phyloP scores from a whole-genome alignment of 2,888 invertebrate genomes.

The Tenthredo notha region DNA sequence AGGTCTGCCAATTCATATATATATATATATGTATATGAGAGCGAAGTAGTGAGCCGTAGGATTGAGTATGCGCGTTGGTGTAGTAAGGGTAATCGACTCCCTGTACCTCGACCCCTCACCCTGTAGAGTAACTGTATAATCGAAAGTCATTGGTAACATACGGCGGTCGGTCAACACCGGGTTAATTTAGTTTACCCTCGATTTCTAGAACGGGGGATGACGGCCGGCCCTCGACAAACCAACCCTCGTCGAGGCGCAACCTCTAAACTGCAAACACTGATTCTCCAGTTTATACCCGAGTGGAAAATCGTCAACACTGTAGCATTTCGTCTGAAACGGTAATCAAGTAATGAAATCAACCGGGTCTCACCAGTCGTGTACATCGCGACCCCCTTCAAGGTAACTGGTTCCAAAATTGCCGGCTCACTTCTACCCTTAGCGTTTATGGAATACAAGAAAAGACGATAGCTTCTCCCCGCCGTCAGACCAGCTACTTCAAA shows the following conservation, averaged over 20 bases:
- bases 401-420: slow-evolving; percentile 90
- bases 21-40: no score
- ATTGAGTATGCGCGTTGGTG: not conserved
- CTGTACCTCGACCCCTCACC: slow-evolving; percentile 36
- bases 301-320: not conserved
- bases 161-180: slow-evolving; percentile 68
- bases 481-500: slow-evolving; percentile 86
- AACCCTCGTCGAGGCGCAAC: not conserved
- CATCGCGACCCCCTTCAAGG: slow-evolving; percentile 92
- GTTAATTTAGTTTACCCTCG: slow-evolving; percentile 73
- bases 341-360: not conserved
- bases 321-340: not conserved
- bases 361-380: slow-evolving; percentile 86
- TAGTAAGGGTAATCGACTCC: slow-evolving; percentile 63
- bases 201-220: slow-evolving; percentile 56
- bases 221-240: not conserved
- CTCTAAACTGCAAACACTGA: slow-evolving; percentile 12
- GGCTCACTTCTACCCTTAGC: slow-evolving; percentile 93
- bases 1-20: slow-evolving; percentile 11
- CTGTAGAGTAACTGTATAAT: slow-evolving; percentile 62
- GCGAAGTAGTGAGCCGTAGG: not conserved
- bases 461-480: slow-evolving; percentile 88
- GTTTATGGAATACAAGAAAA: slow-evolving; percentile 92
- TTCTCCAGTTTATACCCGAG: not conserved
- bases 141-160: slow-evolving; percentile 71